A percentile compares a stretch with the other conserved stretches of the same genome.
phyloP scores from a whole-genome alignment of 1,140 invertebrate species.

The Odontomachus brunneus region DNA sequence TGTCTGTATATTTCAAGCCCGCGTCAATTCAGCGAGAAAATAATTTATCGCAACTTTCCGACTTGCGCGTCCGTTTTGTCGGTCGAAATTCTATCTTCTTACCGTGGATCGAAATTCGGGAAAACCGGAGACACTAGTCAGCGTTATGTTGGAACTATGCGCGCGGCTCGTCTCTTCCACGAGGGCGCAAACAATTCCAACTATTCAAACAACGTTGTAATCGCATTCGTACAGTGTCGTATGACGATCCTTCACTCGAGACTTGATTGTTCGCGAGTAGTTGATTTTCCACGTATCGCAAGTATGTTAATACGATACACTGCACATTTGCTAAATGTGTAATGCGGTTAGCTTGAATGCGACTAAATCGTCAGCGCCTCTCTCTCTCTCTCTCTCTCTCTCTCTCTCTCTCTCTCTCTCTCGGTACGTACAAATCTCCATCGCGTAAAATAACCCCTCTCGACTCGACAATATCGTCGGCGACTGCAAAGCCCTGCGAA shows the following conservation, averaged over 20 bases:
- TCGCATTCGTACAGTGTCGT: slow-evolving; percentile 4
- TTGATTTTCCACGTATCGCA: background rate
- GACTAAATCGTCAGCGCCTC: background rate
- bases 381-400: no score
- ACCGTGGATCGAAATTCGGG: background rate
- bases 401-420: no score
- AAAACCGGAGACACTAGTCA: slow-evolving; percentile 11
- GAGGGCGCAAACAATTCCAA: background rate
- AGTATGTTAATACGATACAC: slow-evolving; percentile 7
- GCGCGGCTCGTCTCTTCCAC: slow-evolving; percentile 20
- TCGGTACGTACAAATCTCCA: no score
- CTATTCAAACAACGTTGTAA: slow-evolving; percentile 17
- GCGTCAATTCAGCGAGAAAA: background rate
- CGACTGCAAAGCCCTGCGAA: no score
- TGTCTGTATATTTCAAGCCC: no score
- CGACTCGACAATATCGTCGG: no score
- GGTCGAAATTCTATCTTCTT: background rate
- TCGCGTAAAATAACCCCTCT: no score
- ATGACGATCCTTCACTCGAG: background rate
- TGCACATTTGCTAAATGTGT: background rate
- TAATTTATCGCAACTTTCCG: background rate
- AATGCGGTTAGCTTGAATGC: background rate
- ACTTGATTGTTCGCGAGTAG: slow-evolving; percentile 8
- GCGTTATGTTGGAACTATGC: background rate
- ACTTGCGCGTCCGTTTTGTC: background rate